Base-by-base conservation (phyloP, 2,888 invertebrate species). In the Ochropleura leucogaster region DNA sequence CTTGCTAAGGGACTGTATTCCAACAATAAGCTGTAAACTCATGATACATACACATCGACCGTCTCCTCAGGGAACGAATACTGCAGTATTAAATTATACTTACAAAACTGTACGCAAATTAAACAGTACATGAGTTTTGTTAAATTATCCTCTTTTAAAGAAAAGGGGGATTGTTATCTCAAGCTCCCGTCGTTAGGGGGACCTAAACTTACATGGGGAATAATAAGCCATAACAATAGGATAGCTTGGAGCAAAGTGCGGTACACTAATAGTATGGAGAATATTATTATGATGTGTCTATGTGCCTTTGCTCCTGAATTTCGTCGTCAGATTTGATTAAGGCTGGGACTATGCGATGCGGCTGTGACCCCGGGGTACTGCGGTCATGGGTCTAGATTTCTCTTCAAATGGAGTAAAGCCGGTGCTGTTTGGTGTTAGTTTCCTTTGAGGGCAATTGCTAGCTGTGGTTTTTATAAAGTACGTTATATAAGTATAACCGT, bases 101-200 rank as follows among this genome's bases (percentile, higher is more conserved):
- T 40, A 64, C 55, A 70, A 82, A 68, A 76, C 68, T 71, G 40
- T 65, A 62, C 67, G 30, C 14, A 69, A 65, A 71, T 75, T 20
- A 65, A 71, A 18, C 53, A 49, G 16, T n/a, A 68, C 71, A 63
- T 8, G 46, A 64, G 47, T 67, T 69, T 60, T 57, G 68, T 20
- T 60, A 42, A 49, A 72, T n/a, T 42, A 44, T 57, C 42, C 51
- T 71, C 46, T 57, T 72, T 57, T 53, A n/a, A 63, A 66, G 44
- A 60, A n/a, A 64, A 59, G 44, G 47, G 72, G 62, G 83, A 72
- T 72, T 69, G 69, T 60, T 67, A 80, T 72, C 78, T 82, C 18
- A 14, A 49, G n/a, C 12, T 40, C 4, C 53, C 64, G 3, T 6
- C 12, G 55, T 53, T 65, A 14, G 20, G 51, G 64, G 16, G 53